Evolutionary conservation across 2,888 invertebrate genomes (phyloP), one percentile per base, ranked within the genome.

Genomic region (Amiota minor): DNA sequence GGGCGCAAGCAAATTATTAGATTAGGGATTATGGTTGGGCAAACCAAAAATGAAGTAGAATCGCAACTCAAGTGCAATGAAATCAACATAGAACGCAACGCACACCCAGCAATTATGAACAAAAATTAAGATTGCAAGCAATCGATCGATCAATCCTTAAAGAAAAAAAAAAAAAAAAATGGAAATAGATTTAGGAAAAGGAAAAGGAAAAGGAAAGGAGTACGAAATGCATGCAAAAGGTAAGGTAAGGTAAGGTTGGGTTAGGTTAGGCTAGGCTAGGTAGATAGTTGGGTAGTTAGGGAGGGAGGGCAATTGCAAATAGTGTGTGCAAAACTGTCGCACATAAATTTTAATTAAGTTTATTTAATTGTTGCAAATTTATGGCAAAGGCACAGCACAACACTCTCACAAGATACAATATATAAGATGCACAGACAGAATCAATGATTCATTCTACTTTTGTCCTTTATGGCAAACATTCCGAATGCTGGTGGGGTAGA

Each of bases 271-370:
- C 6, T 23, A 3, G 23, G 23, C 3, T 23, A 3, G 23, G 23
- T 23, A n/a, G n/a, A n/a, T 23, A 23, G 23, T 1, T 23, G 3
- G 23, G 35, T 35, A 35, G 35, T 2, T 35, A 35, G 6, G 35
- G 35, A 35, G 6, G 35, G 14, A 12, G 61, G 50, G 9, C 16
- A 49, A 46, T 71, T 65, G 70, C 53, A 50, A 45, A 59, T 14
- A 75, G 71, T 75, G 11, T 55, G 8, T 67, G 80, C 75, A 80
- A 75, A 77, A 81, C 78, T 87, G 87, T 86, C 86, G 81, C 82
- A 81, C 86, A 87, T 86, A 86, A 86, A 86, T 86, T 86, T 86
- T 81, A 86, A 86, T 87, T 86, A 86, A 84, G 83, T 82, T 81
- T 83, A 77, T 83, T 84, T 87, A 86, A 87, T 86, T 86, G 85